A percentile compares a stretch with the other conserved stretches of the same genome.
phyloP scores from a whole-genome alignment of 2,113 vertebrate species.

The Progne subis region DNA sequence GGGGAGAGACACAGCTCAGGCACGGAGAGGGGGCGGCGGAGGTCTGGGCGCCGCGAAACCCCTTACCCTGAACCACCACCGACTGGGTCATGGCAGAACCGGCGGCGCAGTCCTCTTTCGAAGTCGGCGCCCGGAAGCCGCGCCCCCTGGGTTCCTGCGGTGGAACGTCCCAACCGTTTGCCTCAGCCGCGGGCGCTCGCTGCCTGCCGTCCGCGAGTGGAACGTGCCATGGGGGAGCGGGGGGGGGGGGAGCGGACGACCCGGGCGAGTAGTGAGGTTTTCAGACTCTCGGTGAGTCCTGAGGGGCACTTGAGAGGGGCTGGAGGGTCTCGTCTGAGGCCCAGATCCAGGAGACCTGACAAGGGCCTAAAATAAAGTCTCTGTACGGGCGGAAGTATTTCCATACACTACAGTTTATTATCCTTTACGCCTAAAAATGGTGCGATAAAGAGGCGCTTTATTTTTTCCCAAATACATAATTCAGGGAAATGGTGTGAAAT shows the following conservation, averaged over 20 bases:
- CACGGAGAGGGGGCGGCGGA: accelerated
- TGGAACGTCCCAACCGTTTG: background rate
- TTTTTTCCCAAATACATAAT: background rate
- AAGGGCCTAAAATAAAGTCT: background rate
- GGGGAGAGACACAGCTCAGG: background rate
- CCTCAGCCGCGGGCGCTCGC: background rate
- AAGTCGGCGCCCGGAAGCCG: background rate
- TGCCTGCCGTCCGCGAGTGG: background rate
- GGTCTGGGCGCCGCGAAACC: accelerated
- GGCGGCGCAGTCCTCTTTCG: accelerated
- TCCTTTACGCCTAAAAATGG: background rate
- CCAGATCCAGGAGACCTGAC: accelerated
- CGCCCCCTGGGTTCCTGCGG: background rate
- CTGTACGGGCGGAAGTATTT: background rate
- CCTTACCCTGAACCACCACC: slow-evolving; percentile 90
- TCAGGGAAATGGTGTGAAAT: background rate
- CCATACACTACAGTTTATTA: accelerated
- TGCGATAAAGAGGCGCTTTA: background rate
- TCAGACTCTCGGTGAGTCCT: accelerated
- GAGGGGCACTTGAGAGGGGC: accelerated
- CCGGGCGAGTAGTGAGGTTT: accelerated
- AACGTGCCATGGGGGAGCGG: background rate
- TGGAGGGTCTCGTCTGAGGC: too few species aligned
- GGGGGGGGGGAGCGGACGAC: accelerated
- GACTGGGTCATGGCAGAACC: slow-evolving; percentile 85